phyloP scores from a whole-genome alignment of 2,797 vertebrate species.

The Sylvia borin region DNA sequence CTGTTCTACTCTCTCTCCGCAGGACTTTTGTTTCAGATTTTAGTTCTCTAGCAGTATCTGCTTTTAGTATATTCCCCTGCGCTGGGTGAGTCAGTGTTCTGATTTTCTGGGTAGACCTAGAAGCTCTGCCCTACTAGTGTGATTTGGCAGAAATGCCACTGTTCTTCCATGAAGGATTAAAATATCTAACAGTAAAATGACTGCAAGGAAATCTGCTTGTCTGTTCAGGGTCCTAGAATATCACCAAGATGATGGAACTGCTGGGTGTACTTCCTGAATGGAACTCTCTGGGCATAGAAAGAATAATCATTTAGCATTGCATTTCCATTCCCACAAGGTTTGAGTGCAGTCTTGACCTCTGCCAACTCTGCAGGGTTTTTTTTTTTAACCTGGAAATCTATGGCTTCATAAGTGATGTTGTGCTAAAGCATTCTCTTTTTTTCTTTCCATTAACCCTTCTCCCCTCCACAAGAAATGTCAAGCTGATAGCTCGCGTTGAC shows the following conservation, averaged over 20 bases:
- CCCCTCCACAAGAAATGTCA: background rate
- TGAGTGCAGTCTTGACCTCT: background rate
- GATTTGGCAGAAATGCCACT: background rate
- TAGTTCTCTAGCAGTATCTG: background rate
- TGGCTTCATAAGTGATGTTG: background rate
- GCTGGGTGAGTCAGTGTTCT: background rate
- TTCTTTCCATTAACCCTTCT: background rate
- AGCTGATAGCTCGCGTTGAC: background rate
- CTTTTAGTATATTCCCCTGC: background rate
- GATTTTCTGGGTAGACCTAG: background rate
- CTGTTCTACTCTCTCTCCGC: background rate
- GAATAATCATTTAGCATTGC: background rate
- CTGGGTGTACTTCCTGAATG: background rate
- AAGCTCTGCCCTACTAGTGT: background rate
- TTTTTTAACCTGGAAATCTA: background rate
- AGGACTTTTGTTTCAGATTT: conserved; percentile 6
- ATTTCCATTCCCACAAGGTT: background rate
- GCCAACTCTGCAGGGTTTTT: background rate
- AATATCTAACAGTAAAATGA: background rate
- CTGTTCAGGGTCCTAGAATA: background rate
- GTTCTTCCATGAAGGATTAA: background rate
- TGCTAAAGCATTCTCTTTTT: background rate
- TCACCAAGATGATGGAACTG: background rate
- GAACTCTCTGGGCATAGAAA: background rate
- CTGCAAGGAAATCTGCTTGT: background rate